Conservation (phyloP, 2,888 invertebrate genomes). For the Ommatoiulus sabulosus region DNA sequence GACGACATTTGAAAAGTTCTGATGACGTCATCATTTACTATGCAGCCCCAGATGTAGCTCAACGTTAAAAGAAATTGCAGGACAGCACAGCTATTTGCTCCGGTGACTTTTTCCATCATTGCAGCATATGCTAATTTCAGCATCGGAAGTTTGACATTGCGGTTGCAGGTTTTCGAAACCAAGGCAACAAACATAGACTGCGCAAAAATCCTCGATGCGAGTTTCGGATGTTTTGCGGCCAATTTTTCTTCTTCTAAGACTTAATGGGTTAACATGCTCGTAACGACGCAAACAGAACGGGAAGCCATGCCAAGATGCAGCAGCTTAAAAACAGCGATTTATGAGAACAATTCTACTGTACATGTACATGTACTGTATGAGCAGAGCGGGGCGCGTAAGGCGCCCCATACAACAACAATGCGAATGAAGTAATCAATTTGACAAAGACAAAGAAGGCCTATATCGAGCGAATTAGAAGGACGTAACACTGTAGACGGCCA, state of each 20-base stretch:
- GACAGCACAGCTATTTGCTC: no score
- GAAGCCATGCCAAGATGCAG: not conserved
- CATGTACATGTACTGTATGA: not conserved
- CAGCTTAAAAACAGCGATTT: not conserved
- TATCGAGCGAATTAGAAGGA: not conserved
- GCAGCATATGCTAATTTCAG: no score
- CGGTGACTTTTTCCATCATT: no score
- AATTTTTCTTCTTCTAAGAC: not conserved
- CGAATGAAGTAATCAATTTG: constrained; percentile 10
- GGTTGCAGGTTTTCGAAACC: not conserved
- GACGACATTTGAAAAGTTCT: no score
- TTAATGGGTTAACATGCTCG: not conserved
- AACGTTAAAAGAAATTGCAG: no score
- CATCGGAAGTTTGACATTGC: no score
- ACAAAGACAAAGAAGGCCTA: not conserved
- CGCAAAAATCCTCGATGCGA: not conserved
- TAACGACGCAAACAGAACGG: not conserved
- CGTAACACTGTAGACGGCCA: not conserved
- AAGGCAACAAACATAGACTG: not conserved
- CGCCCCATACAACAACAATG: not conserved
- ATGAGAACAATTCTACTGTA: not conserved
- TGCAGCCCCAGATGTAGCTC: no score
- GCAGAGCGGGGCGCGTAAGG: not conserved
- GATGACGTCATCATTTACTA: no score
- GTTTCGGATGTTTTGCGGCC: not conserved